Base-by-base conservation (phyloP, 2,888 invertebrate species). In the Girardia tigrina region DNA sequence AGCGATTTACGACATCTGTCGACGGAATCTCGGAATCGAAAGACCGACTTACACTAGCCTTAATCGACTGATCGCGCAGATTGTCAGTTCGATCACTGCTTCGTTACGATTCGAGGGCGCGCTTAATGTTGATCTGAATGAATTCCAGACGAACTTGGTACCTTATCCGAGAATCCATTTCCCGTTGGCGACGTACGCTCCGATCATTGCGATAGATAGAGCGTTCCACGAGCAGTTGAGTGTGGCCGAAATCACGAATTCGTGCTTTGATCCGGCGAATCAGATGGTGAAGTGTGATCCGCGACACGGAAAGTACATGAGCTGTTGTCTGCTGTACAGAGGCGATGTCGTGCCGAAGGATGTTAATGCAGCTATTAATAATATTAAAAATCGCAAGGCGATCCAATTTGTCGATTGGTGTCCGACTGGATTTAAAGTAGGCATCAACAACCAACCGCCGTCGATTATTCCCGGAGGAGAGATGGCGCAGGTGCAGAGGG, bases 31-130 rank as follows among this genome's bases (percentile, higher is more conserved):
- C 74, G 89, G 89, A 78, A 90, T 92, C 77, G 91, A 89, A 80
- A 86, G 91, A 73, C 91, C 91, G 0, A 89, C 90, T 80, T 91
- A 91, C 83, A 92, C 89, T 42, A 91, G 91, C 83, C 86, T 95
- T 83, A 95, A 95, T 86, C 88, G 94, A 81, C 87, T 95, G 80
- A 94, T 95, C 81, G 90, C 92, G 71, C 94, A 94, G 85, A 92
- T 94, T 71, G 81, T 83, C 73, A 80, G 80, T 73, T 82, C 82
- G 56, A 81, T 82, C 77, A 82, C 82, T 12, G 85, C 85, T 26
- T 85, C 85, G 23, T 80, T 85, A 27, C 80, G 85, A 56, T 85
- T 85, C 79, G 85, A 86, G 77, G 85, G 85, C 74, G 85, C 85
- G 70, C 81, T 86, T 1, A 86, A 86, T 77, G 85, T 86, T 14